Percentiles rank a stretch among this genome's conserved stretches.
Conservation (phyloP, 2,797 vertebrate species). For the Anableps anableps region DNA sequence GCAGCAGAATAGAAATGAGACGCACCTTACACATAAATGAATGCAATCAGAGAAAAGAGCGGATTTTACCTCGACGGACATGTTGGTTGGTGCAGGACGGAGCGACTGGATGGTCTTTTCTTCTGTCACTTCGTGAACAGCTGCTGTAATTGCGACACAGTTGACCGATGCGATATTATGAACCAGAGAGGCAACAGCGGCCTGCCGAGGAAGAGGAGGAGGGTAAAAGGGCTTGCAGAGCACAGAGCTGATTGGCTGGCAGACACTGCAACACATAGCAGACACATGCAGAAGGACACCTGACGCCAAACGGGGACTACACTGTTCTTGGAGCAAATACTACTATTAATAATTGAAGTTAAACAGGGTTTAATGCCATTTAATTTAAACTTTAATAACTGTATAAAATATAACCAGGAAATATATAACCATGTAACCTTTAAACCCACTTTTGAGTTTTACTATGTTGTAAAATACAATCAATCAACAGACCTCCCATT, state of each 20-base stretch:
- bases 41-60: neutral
- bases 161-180: conserved; percentile 45
- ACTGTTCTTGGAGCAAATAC: neutral
- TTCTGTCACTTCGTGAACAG: conserved; percentile 13
- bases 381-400: neutral
- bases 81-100: conserved; percentile 34
- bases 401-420: neutral
- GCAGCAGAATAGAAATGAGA: neutral
- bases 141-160: conserved; percentile 55
- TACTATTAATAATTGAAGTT: neutral
- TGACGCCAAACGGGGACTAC: neutral
- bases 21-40: neutral
- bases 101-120: neutral
- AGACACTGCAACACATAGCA: neutral
- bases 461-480: neutral
- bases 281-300: neutral
- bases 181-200: neutral
- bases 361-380: neutral
- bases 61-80: conserved; percentile 77
- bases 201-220: no score
- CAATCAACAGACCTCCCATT: neutral
- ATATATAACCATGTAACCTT: neutral
- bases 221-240: neutral
- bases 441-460: neutral
- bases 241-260: conserved; percentile 65